These are phyloP conservation scores for Chaenogobius annularis DNA, from an alignment of 2,113 vertebrate species.

Conservation along the genomic window DNA sequence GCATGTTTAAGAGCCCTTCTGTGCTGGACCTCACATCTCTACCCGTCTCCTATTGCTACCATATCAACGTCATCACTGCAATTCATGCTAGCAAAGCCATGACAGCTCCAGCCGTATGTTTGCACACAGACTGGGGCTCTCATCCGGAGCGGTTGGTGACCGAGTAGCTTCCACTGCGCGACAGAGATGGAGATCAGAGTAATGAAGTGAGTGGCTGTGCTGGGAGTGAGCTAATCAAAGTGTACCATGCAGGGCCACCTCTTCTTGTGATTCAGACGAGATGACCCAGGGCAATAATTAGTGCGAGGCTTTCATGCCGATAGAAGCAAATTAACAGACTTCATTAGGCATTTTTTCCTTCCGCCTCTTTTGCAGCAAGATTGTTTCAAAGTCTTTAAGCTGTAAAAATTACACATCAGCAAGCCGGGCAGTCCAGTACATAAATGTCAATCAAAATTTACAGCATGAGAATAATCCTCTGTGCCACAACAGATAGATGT, in stretches of 20 bases:
- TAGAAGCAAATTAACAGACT: conserved; percentile 72
- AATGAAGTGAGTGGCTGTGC: conserved; percentile 65
- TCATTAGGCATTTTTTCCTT: conserved; percentile 55
- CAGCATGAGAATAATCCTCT: background rate
- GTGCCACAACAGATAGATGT: background rate
- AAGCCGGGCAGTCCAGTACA: conserved; percentile 4
- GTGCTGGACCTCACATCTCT: conserved; percentile 25
- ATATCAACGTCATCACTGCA: conserved; percentile 15
- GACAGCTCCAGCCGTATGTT: conserved; percentile 36
- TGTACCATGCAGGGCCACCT: conserved; percentile 64
- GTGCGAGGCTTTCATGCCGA: conserved; percentile 69
- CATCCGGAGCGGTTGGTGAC: conserved; percentile 11
- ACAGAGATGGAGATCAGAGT: conserved; percentile 47
- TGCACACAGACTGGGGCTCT: conserved; percentile 23
- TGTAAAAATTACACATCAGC: conserved; percentile 26
- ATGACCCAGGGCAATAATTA: conserved; percentile 75
- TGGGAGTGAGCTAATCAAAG: conserved; percentile 71
- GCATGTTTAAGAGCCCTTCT: background rate
- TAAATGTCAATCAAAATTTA: conserved; percentile 1
- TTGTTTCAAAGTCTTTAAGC: conserved; percentile 26
- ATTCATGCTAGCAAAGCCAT: conserved; percentile 31
- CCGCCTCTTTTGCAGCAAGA: conserved; percentile 24
- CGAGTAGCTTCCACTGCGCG: conserved; percentile 30
- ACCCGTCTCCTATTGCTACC: background rate
- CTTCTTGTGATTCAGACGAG: conserved; percentile 66